Evolutionary conservation across 2,113 vertebrate genomes (phyloP).

Genomic region (Ptychochromis oligacanthus): DNA sequence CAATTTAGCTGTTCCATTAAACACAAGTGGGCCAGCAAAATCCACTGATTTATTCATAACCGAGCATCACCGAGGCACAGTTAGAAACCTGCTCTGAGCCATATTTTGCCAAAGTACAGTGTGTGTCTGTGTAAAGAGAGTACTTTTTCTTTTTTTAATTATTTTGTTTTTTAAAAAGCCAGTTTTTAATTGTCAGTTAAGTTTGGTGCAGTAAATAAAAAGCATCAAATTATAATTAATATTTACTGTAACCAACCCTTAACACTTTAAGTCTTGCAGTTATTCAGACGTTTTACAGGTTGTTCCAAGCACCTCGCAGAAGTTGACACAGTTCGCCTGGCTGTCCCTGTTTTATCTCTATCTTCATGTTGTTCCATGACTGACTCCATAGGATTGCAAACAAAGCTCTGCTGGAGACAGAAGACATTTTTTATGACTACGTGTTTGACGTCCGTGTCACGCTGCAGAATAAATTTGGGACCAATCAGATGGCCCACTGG

Average conservation of each 20-base stretch:
- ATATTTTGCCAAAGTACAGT: background rate
- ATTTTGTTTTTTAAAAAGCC: too few relatives aligned
- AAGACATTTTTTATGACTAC: background rate
- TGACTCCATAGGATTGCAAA: background rate
- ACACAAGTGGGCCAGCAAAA: constrained; percentile 37
- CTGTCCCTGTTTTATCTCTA: background rate
- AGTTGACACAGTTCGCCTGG: background rate
- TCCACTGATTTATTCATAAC: constrained; percentile 44
- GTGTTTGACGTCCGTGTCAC: background rate
- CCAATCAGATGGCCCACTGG: background rate
- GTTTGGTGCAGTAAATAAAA: background rate
- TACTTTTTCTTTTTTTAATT: too few relatives aligned
- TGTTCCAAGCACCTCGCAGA: background rate
- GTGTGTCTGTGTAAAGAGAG: background rate
- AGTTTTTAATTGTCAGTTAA: background rate
- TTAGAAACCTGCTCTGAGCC: constrained; percentile 19
- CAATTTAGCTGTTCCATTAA: constrained; percentile 57
- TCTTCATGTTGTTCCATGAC: background rate
- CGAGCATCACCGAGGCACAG: background rate
- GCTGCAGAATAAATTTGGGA: background rate
- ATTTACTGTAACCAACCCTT: background rate
- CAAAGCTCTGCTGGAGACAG: background rate
- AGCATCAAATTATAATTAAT: background rate
- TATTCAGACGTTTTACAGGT: background rate
- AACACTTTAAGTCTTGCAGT: background rate